These are phyloP conservation scores for Nycteola revayana DNA, from an alignment of 2,888 invertebrate genomes.

Conservation along the genomic window DNA sequence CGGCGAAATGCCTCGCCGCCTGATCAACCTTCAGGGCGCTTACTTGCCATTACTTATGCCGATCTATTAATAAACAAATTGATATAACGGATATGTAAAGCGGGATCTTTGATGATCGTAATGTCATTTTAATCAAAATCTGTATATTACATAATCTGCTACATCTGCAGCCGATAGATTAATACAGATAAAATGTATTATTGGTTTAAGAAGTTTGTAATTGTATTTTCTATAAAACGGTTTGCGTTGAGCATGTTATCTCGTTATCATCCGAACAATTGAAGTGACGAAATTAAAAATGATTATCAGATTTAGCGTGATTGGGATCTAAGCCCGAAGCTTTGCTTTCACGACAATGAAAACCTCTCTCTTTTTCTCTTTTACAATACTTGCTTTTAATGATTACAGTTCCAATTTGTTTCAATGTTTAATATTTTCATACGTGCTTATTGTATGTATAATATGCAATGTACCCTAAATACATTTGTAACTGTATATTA, in stretches of 20 bases:
- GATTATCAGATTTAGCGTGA: slow-evolving; percentile 60
- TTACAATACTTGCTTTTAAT: slow-evolving; percentile 33
- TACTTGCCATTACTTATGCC: slow-evolving; percentile 78
- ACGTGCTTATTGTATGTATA: no score
- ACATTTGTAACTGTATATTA: no score
- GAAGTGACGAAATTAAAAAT: slow-evolving; percentile 53
- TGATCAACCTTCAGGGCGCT: slow-evolving; percentile 55
- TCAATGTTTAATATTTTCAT: no score
- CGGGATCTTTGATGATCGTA: slow-evolving; percentile 49
- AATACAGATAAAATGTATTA: no score
- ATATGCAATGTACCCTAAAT: no score
- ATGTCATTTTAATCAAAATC: slow-evolving; percentile 36
- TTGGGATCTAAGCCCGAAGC: slow-evolving; percentile 58
- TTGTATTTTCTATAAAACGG: slow-evolving; percentile 9
- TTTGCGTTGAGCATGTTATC: slow-evolving; percentile 23
- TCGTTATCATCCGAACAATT: slow-evolving; percentile 36
- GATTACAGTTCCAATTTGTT: no score
- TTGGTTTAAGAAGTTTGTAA: no score
- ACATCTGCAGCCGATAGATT: not conserved
- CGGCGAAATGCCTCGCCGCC: slow-evolving; percentile 64
- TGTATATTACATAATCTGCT: slow-evolving; percentile 13
- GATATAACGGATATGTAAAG: slow-evolving; percentile 67
- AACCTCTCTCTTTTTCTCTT: slow-evolving; percentile 52
- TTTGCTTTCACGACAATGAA: slow-evolving; percentile 50
- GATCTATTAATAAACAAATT: slow-evolving; percentile 80